These are phyloP conservation scores for Zelostemma sp. DNA, from an alignment of 1,140 invertebrate genomes.

Conservation along the genomic window DNA sequence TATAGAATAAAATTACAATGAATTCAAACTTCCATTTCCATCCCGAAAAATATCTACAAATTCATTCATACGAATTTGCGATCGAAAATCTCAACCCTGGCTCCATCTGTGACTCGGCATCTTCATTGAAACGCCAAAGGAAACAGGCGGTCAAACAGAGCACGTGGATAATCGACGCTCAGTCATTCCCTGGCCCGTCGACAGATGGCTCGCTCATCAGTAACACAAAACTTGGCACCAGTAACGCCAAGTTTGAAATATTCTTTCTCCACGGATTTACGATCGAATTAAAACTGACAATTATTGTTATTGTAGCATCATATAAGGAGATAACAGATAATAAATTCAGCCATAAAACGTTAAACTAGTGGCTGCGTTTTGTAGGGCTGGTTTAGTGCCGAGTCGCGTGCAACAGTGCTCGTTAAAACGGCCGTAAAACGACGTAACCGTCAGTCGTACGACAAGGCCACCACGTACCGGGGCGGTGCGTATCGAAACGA, in stretches of 20 bases:
- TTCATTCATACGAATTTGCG: no score
- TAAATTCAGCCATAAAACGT: slow-evolving; percentile 70
- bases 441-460: slow-evolving; percentile 62
- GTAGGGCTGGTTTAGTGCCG: slow-evolving; percentile 69
- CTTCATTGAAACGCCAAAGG: slow-evolving; percentile 26
- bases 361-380: slow-evolving; percentile 68
- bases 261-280: slow-evolving; percentile 63
- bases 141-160: slow-evolving; percentile 47
- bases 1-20: no score
- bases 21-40: no score
- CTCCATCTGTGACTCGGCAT: slow-evolving; percentile 55
- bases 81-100: no score
- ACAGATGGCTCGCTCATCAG: slow-evolving; percentile 56
- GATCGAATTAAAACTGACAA: slow-evolving; percentile 69
- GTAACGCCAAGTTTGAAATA: slow-evolving; percentile 51
- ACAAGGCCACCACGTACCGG: slow-evolving; percentile 41
- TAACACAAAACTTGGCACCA: not conserved
- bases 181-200: slow-evolving; percentile 50
- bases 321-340: slow-evolving; percentile 71
- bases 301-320: slow-evolving; percentile 69
- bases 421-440: slow-evolving; percentile 70
- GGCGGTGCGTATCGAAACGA: slow-evolving; percentile 47
- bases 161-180: slow-evolving; percentile 22
- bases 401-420: slow-evolving; percentile 69
- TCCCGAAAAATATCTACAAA: no score